phyloP scores from a whole-genome alignment of 1,140 invertebrate species.

The Sycophaga agraensis region DNA sequence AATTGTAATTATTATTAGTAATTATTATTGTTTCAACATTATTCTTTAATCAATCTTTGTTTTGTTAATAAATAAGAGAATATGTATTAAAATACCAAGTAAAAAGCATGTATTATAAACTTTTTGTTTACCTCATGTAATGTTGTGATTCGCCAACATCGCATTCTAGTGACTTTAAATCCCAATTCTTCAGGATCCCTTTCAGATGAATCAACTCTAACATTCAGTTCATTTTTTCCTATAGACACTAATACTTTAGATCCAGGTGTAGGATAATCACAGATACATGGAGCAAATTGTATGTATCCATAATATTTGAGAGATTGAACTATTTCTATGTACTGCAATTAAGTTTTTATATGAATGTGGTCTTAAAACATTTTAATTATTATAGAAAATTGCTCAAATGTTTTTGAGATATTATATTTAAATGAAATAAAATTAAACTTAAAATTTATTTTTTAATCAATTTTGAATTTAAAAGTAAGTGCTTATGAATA shows the following conservation, averaged over 20 bases:
- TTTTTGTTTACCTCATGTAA: slow-evolving; percentile 73
- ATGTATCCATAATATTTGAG: slow-evolving; percentile 88
- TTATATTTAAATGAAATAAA: background rate
- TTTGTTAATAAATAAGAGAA: no score
- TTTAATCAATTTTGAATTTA: no score
- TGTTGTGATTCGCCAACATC: slow-evolving; percentile 94
- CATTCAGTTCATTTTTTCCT: slow-evolving; percentile 77
- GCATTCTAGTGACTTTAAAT: slow-evolving; percentile 93
- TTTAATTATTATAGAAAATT: background rate
- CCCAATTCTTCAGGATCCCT: slow-evolving; percentile 67
- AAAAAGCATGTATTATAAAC: no score
- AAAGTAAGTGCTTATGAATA: no score
- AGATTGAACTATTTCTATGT: slow-evolving; percentile 76
- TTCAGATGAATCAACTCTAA: slow-evolving; percentile 58
- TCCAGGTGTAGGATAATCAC: slow-evolving; percentile 75
- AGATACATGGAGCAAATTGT: slow-evolving; percentile 75
- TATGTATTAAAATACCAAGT: no score
- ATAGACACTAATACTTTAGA: slow-evolving; percentile 70
- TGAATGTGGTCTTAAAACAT: background rate
- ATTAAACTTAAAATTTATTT: no score
- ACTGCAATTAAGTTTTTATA: slow-evolving; percentile 63
- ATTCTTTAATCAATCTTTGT: no score
- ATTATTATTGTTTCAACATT: background rate
- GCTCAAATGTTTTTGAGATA: background rate
- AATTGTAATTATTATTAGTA: slow-evolving; percentile 8